Evolutionary conservation across 1,140 invertebrate genomes (phyloP), one percentile per base, ranked within the genome.

Genomic region (Papilio helenus): DNA sequence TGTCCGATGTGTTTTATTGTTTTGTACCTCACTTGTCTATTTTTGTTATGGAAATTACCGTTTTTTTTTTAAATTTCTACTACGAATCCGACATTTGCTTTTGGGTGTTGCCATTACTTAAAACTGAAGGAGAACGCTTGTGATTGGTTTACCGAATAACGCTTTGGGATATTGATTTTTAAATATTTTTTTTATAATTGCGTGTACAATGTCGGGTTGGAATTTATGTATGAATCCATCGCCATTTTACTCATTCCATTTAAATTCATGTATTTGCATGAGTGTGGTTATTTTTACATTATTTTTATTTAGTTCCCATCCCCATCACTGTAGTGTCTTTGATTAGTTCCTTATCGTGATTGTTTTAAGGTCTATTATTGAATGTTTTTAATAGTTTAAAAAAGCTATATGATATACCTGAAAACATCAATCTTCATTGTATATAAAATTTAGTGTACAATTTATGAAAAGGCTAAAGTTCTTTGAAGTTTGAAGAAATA

Each of bases 101-200:
- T 88, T 85, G 88, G 89, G 88, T 88, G 89, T 92, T 93, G 92
- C 89, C 90, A 92, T 92, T 84, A 82, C 61, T 65, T 77, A 61
- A 51, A 79, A 76, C 51, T 72, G 58, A 80, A 71, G 58, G 77
- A 84, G 84, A 86, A 87, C 90, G 91, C 90, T 92, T 94, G 93
- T 95, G 93, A 94, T 95, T 94, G 94, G 94, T 94, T 95, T 94
- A 94, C 93, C 87, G 83, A 88, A 87, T 92, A 90, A 90, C 81
- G 89, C 88, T 92, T 86, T 88, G 82, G 55, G 84, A 86, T 83
- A 74, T 51, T n/a, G n/a, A n/a, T n/a, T n/a, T 76, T 86, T 51
- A 81, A 85, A 81, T 80, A 46, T 76, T 79, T 81, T 83, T 58
- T 80, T 72, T 72, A 72, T 86, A 86, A 85, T 80, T 85, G 76